phyloP scores from a whole-genome alignment of 23 tunicate species.

The Ciona savignyi region DNA sequence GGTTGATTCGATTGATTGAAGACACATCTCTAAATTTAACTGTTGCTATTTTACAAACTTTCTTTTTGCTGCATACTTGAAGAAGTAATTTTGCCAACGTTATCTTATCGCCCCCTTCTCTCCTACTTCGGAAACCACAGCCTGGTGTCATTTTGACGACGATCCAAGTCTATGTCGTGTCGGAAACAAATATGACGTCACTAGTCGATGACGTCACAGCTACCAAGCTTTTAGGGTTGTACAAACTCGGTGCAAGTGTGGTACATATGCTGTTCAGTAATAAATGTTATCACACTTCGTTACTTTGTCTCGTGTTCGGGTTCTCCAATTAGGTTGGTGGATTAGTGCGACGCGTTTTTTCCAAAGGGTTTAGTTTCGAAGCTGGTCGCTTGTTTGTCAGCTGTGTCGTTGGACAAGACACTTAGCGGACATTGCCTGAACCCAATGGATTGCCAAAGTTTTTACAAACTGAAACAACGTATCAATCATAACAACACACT shows the following conservation, averaged over 20 bases:
- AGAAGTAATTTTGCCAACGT: background rate
- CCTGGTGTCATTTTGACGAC: constrained; percentile 1
- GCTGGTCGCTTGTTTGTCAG: no score
- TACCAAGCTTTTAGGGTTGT: constrained; percentile 14
- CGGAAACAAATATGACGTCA: background rate
- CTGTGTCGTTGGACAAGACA: no score
- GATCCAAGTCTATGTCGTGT: background rate
- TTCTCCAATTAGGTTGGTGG: no score
- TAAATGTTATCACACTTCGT: constrained; percentile 23
- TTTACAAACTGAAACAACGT: no score
- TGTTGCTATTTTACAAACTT: background rate
- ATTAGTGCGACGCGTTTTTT: no score
- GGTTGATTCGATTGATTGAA: no score
- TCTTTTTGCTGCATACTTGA: background rate
- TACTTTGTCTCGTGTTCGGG: no score
- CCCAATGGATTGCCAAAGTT: no score
- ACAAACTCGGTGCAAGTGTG: constrained; percentile 29
- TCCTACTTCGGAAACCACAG: background rate
- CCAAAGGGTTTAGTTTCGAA: no score
- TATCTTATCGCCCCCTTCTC: background rate
- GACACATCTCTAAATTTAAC: background rate
- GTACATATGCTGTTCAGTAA: constrained; percentile 11
- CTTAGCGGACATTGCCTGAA: no score
- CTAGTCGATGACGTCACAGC: background rate
- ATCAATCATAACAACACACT: no score